These are phyloP conservation scores for Apodemia mormo DNA, from an alignment of 2,888 invertebrate species.

Conservation along the genomic window DNA sequence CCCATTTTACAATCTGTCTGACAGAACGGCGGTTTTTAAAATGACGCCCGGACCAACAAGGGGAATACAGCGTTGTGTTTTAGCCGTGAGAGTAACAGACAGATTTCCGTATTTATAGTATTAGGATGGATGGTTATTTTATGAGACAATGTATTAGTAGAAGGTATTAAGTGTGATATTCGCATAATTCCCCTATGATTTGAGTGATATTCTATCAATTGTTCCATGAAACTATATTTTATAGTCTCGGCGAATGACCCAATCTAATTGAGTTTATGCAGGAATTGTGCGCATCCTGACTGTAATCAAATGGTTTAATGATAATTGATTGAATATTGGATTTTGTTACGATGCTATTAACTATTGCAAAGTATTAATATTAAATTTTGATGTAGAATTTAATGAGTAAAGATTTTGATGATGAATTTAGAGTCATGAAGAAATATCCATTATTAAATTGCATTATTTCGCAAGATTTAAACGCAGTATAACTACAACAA, in stretches of 20 bases:
- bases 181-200: slow-evolving; percentile 33
- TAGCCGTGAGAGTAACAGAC: too few species aligned
- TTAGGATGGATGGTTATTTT: neutral
- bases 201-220: slow-evolving; percentile 34
- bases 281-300: slow-evolving; percentile 28
- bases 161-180: neutral
- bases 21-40: too few species aligned
- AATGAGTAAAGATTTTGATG: too few species aligned
- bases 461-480: too few species aligned
- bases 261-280: slow-evolving; percentile 74
- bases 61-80: too few species aligned
- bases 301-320: slow-evolving; percentile 59
- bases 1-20: too few species aligned
- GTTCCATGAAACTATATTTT: slow-evolving; percentile 63
- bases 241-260: slow-evolving; percentile 44
- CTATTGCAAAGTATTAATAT: slow-evolving; percentile 6
- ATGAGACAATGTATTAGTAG: neutral
- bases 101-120: too few species aligned
- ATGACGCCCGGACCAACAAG: too few species aligned
- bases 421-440: too few species aligned
- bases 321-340: slow-evolving; percentile 47
- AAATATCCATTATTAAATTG: too few species aligned
- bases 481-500: too few species aligned
- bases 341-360: slow-evolving; percentile 5
- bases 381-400: slow-evolving; percentile 25